Evolutionary conservation across 1,140 invertebrate genomes (phyloP), one percentile per base, ranked within the genome.

Genomic region (Micrasema longulum): DNA sequence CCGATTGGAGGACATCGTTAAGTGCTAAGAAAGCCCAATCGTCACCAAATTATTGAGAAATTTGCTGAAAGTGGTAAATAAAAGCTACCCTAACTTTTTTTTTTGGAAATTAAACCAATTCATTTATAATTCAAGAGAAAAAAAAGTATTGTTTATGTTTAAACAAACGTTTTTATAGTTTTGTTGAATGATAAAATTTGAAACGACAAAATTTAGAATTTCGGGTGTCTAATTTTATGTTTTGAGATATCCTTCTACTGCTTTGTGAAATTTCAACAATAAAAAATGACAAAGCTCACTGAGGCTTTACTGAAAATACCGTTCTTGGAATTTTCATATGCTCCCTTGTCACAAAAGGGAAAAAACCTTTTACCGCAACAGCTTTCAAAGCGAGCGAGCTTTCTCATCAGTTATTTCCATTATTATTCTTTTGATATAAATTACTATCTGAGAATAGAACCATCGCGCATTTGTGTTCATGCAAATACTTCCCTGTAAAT

Each of bases 371-470:
- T 64, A 69, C 65, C 65, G 55, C 69, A 72, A 72, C 69, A 72
- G 73, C 55, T 71, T 75, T 69, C 38, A 69, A 68, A 70, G 50
- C 65, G 43, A 60, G 65, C 60, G 67, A 71, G 69, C 66, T 72
- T 75, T 75, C 70, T 75, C 70, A 53, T 75, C 74, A 75, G 66
- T 75, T 72, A 72, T 75, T 72, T 72, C 70, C 66, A 50, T 65
- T 52, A 72, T 75, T 75, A 72, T 75, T 75, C 74, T 75, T 75
- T 75, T 75, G 70, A 75, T 72, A 66, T 72, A 75, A 75, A 75
- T 75, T 75, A 75, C 74, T 75, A 75, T 72, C 60, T 53, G 48
- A 72, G 71, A 71, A 72, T 35, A 52, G 66, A 64, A 55, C 53
- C 69, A 75, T 69, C 63, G 35, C 63, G 53, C 52, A 50, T 71